A percentile compares a stretch with the other conserved stretches of the same genome.
phyloP scores from a whole-genome alignment of 2,113 vertebrate species.

The Brevimyrus niger region DNA sequence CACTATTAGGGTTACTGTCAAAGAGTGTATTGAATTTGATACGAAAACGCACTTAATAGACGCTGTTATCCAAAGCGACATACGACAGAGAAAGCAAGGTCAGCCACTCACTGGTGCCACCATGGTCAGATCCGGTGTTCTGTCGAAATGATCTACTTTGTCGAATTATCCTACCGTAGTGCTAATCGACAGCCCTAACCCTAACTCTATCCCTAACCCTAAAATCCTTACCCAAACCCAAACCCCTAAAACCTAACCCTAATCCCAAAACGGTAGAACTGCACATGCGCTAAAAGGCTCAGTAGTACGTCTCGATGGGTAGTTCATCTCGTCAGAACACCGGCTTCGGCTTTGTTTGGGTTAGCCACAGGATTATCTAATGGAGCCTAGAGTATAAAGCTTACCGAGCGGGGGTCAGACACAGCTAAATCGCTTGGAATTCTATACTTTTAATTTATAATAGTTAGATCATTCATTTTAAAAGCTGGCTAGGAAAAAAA shows the following conservation, averaged over 20 bases:
- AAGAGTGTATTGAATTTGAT: background rate
- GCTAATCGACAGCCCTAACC: too few relatives aligned
- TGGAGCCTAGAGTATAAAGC: background rate
- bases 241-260: too few relatives aligned
- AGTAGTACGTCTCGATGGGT: too few relatives aligned
- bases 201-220: too few relatives aligned
- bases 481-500: background rate
- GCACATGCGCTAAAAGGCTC: too few relatives aligned
- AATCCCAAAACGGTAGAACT: too few relatives aligned
- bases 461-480: background rate
- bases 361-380: background rate
- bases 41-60: background rate
- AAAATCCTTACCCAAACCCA: too few relatives aligned
- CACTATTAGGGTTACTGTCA: background rate
- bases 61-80: background rate
- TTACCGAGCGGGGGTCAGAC: background rate
- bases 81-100: background rate
- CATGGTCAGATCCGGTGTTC: background rate
- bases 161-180: too few relatives aligned
- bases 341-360: background rate
- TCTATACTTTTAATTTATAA: background rate
- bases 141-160: too few relatives aligned
- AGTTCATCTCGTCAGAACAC: too few relatives aligned
- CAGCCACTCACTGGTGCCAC: background rate
- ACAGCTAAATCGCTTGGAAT: background rate